Conservation (phyloP, 2,888 invertebrate species). For the Atrina japonica region DNA sequence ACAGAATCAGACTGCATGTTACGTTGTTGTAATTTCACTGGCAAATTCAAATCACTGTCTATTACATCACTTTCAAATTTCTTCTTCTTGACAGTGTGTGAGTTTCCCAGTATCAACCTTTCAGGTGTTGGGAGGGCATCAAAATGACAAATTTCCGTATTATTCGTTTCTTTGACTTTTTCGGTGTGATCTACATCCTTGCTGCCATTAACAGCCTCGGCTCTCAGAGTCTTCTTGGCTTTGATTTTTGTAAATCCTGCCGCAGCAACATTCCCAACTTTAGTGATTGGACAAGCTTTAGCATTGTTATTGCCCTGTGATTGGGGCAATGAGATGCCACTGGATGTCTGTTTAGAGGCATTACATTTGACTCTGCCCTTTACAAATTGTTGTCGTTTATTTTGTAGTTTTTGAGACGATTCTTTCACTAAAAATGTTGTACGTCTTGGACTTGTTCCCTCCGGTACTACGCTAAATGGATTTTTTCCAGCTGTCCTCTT, state of each 20-base stretch:
- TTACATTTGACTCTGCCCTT: not conserved
- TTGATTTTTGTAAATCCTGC: not conserved
- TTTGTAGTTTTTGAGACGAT: not conserved
- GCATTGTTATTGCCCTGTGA: too few species aligned
- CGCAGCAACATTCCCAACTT: too few species aligned
- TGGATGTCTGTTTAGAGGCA: not conserved
- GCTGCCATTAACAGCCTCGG: not conserved
- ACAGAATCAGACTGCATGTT: not conserved
- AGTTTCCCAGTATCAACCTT: slow-evolving; percentile 5
- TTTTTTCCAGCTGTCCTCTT: slow-evolving; percentile 31
- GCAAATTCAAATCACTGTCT: slow-evolving; percentile 1
- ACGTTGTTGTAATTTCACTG: slow-evolving; percentile 1
- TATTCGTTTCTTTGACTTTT: slow-evolving; percentile 4
- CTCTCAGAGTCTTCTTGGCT: not conserved
- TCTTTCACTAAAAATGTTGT: slow-evolving; percentile 61
- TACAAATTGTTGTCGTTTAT: too few species aligned
- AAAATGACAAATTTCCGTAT: not conserved
- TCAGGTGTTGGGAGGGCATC: slow-evolving; percentile 15
- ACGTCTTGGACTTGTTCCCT: slow-evolving; percentile 59
- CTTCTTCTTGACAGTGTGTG: too few species aligned
- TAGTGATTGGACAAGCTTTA: too few species aligned
- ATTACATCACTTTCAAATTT: not conserved
- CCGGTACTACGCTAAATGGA: slow-evolving; percentile 37
- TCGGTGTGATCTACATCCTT: not conserved
- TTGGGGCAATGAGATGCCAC: too few species aligned